Percentiles rank a stretch among this genome's conserved stretches.
These are phyloP conservation scores for Brachyopa scutellaris DNA, from an alignment of 2,888 invertebrate genomes.

Conservation along the genomic window DNA sequence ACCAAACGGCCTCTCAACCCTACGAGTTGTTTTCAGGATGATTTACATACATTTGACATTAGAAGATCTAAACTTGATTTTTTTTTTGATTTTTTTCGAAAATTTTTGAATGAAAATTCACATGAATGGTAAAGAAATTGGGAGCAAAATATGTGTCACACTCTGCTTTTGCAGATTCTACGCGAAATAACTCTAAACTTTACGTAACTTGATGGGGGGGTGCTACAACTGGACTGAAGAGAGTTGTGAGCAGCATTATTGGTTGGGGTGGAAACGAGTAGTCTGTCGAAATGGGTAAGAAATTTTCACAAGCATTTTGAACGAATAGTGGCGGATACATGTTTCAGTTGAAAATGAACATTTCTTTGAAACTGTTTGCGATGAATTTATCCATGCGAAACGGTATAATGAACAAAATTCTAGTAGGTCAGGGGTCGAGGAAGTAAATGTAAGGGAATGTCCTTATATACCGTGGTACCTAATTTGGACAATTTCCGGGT, in stretches of 20 bases:
- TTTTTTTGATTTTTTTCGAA: no score
- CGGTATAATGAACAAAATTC: no score
- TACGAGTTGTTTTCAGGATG: no score
- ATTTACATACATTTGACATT: no score
- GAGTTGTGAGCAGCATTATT: neutral
- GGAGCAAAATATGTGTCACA: slow-evolving; percentile 40
- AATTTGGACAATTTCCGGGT: no score
- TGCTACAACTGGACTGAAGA: slow-evolving; percentile 1
- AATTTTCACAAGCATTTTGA: slow-evolving; percentile 9
- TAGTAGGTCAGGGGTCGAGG: no score
- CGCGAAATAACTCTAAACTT: slow-evolving; percentile 47
- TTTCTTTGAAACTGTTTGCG: slow-evolving; percentile 8
- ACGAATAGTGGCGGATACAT: slow-evolving; percentile 18
- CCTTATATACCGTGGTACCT: no score
- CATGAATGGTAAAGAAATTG: neutral
- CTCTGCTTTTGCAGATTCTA: slow-evolving; percentile 46
- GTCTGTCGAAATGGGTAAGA: neutral
- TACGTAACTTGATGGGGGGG: slow-evolving; percentile 55
- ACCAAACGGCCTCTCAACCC: no score
- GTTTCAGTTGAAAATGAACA: slow-evolving; percentile 15
- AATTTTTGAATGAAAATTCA: neutral
- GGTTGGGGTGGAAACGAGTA: neutral
- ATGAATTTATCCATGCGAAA: no score
- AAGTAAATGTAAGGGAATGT: no score
- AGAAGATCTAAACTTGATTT: no score